Base-by-base conservation (phyloP, 2,797 vertebrate genomes). In the Percopsis omiscomaycus region DNA sequence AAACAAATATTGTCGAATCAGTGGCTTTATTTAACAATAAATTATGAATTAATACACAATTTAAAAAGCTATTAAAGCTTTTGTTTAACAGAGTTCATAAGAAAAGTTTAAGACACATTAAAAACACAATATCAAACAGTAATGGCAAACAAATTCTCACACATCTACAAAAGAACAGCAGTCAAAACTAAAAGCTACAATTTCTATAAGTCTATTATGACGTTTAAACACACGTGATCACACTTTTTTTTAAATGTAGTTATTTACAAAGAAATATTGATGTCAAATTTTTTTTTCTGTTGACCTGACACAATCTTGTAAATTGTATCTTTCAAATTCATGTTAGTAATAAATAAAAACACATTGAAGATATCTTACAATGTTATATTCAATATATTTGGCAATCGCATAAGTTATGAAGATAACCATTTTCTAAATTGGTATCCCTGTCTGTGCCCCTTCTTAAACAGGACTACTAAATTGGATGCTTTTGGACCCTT, bases 271-370 rank as follows among this genome's bases (percentile, higher is more conserved):
- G 37, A 42, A 42, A 42, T 42, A 42, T 42, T 42, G 37, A 9
- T 37, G 37, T 37, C 9, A 9, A 42, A 6, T 9, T 8, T 6
- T 0, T 42, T 8, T 42, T 42, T 12, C 5, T n/a, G 6, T 50
- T 22, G 22, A 22, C 22, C 22, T 22, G 22, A 22, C n/a, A 27
- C 27, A 27, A 27, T 16, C 50, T 52, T 52, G 27, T 11, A 42
- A 42, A 22, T 6, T 16, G 3, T 16, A 16, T 52, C 8, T 27
- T 27, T 16, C 15, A 2, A 14, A 42, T 3, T 29, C 29, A n/a
- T 5, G 29, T 30, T 29, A 48, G 45, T 59, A 69, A 74, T 69
- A 75, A 44, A 74, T 54, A 54, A 30, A 54, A 73, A 77, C 10
- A 28, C n/a, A 53, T 22, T 42, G 0, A 9, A 54, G 46, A 59